A percentile compares a stretch with the other conserved stretches of the same genome.
Conservation (phyloP, 2,888 invertebrate species). For the Holacanthella duospinosa region DNA sequence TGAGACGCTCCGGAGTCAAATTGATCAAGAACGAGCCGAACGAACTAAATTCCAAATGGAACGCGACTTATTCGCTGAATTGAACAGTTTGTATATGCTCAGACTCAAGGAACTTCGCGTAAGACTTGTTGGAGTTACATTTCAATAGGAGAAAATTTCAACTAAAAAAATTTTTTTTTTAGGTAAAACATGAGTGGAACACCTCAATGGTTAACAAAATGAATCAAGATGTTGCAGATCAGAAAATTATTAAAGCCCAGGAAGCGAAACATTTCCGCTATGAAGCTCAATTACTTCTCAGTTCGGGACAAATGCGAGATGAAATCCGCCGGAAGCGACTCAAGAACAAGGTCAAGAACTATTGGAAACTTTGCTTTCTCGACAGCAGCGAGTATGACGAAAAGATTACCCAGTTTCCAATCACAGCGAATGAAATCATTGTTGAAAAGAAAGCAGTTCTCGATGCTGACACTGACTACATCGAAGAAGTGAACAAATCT, state of each 20-base stretch:
- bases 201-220: slow-evolving; percentile 18
- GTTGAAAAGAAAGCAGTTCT: slow-evolving; percentile 9
- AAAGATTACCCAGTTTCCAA: background rate
- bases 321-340: slow-evolving; percentile 25
- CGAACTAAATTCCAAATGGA: slow-evolving; percentile 32
- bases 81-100: slow-evolving; percentile 14
- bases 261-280: slow-evolving; percentile 35
- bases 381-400: background rate
- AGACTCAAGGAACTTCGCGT: slow-evolving; percentile 20
- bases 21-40: slow-evolving; percentile 24
- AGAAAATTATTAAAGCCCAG: slow-evolving; percentile 26
- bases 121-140: background rate
- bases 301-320: slow-evolving; percentile 27
- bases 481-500: background rate
- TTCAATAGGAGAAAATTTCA: no score
- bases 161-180: background rate
- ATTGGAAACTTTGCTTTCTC: background rate
- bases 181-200: background rate
- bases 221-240: slow-evolving; percentile 27
- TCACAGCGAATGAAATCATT: background rate
- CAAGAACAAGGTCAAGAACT: background rate
- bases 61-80: slow-evolving; percentile 29
- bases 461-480: slow-evolving; percentile 5
- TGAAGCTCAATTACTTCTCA: slow-evolving; percentile 25
- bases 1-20: slow-evolving; percentile 22